These are phyloP conservation scores for Aerospiza tachiro DNA, from an alignment of 2,797 vertebrate species.

Conservation along the genomic window DNA sequence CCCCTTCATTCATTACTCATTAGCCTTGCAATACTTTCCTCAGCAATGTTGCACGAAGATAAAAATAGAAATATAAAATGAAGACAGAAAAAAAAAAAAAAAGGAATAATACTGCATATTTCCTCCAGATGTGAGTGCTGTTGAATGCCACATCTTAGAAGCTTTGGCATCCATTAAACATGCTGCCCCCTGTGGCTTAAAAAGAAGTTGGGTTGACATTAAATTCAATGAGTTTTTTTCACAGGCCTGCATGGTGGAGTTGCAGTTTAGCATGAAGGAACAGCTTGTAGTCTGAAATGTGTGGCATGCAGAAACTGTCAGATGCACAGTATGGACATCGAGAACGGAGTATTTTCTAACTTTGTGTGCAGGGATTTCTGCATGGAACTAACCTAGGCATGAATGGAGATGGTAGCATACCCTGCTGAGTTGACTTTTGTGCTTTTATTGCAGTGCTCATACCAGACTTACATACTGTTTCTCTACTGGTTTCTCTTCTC, in stretches of 20 bases:
- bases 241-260: neutral
- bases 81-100: neutral
- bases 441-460: neutral
- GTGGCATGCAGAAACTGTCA: neutral
- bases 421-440: neutral
- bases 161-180: neutral
- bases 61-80: neutral
- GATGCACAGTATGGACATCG: neutral
- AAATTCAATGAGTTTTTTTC: neutral
- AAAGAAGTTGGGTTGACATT: neutral
- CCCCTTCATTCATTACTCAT: neutral
- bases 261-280: neutral
- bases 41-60: neutral
- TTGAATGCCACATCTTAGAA: neutral
- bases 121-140: neutral
- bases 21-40: neutral
- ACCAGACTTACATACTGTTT: neutral
- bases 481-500: constrained; percentile 13
- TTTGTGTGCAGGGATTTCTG: neutral
- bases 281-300: neutral
- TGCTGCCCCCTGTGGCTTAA: neutral
- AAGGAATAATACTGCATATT: neutral
- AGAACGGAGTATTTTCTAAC: neutral
- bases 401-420: neutral
- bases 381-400: neutral